Evolutionary conservation across 35 echinoderm and acorn worm genomes (phyloP).

Genomic region (Eucidaris tribuloides): DNA sequence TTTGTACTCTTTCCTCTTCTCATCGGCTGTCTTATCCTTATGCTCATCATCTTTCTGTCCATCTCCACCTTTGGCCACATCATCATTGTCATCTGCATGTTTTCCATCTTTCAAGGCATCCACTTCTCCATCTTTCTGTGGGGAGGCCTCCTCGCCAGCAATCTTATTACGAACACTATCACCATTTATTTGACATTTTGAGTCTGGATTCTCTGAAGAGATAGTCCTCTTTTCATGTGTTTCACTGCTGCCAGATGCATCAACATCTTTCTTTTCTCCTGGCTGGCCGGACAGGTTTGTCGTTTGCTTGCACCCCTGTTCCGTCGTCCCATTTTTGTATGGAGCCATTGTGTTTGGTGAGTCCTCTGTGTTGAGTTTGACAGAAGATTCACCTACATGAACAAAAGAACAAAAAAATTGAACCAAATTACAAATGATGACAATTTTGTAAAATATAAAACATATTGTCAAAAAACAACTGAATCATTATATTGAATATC

Average conservation of each 20-base stretch:
- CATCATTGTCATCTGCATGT: background rate
- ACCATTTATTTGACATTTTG: background rate
- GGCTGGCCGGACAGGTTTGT: background rate
- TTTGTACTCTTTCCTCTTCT: constrained; percentile 7
- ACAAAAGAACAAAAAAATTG: background rate
- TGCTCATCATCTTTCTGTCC: background rate
- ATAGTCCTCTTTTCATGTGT: background rate
- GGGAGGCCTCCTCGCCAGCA: background rate
- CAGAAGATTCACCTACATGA: background rate
- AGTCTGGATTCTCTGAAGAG: background rate
- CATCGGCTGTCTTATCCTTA: background rate
- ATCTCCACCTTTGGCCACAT: background rate
- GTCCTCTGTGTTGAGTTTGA: background rate
- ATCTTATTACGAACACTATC: too few relatives aligned
- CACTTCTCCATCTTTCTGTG: background rate
- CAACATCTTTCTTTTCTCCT: background rate
- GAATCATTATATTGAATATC: too few relatives aligned
- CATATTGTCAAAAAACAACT: too few relatives aligned
- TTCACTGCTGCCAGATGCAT: background rate
- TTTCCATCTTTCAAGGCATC: background rate
- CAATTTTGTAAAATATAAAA: too few relatives aligned
- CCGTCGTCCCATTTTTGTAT: background rate
- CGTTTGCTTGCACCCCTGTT: background rate
- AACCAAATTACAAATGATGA: too few relatives aligned
- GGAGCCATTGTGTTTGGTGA: background rate